Percentiles rank a stretch among this genome's conserved stretches.
These are phyloP conservation scores for Lycia hirtaria DNA, from an alignment of 2,888 invertebrate genomes.

Conservation along the genomic window DNA sequence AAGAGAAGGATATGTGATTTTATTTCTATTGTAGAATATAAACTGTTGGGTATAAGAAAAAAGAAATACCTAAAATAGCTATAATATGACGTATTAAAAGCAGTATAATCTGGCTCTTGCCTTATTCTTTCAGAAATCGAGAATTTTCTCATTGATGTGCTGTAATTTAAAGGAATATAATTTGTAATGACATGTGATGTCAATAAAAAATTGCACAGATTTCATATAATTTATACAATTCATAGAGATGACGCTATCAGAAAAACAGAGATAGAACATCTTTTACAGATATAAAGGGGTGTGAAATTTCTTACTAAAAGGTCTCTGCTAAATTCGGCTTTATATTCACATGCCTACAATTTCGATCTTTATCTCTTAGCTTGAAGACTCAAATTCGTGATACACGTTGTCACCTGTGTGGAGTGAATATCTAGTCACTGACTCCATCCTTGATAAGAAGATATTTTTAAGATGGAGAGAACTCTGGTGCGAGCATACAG, in stretches of 20 bases:
- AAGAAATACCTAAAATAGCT: neutral
- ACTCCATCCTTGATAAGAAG: neutral
- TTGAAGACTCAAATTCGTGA: neutral
- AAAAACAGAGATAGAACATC: no score
- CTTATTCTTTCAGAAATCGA: neutral
- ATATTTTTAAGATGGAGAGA: neutral
- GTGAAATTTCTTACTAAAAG: no score
- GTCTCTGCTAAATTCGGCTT: neutral
- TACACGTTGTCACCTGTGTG: neutral
- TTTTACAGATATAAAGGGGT: no score
- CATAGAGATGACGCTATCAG: no score
- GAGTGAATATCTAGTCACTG: conserved; percentile 7
- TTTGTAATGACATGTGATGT: conserved; percentile 9
- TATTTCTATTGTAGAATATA: neutral
- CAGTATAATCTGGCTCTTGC: neutral
- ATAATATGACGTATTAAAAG: neutral
- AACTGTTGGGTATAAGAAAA: neutral
- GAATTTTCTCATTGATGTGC: neutral
- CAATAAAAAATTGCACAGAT: no score
- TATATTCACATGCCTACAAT: neutral
- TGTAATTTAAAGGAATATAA: neutral
- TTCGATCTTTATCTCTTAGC: neutral
- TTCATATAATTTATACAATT: no score
- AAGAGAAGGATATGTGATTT: conserved; percentile 1
- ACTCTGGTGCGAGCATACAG: neutral